Evolutionary conservation across 2,888 invertebrate genomes (phyloP).

Genomic region (Helobdella robusta): DNA sequence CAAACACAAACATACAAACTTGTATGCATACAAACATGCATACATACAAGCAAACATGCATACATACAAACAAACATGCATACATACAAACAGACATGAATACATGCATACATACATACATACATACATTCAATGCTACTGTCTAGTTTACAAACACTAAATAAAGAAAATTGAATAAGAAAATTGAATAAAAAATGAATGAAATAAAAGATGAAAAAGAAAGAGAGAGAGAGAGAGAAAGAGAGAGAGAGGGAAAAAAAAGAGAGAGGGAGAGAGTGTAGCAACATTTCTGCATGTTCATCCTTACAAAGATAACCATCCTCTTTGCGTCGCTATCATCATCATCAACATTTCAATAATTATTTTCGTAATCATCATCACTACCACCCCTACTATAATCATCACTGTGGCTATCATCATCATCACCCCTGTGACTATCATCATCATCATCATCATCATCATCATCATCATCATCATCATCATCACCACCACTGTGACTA

Average conservation of each 20-base stretch:
- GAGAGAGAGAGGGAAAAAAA: background rate
- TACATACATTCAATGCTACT: too few relatives aligned
- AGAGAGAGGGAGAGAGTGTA: background rate
- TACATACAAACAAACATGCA: too few relatives aligned
- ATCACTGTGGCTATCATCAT: constrained; percentile 5
- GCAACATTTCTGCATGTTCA: background rate
- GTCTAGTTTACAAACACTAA: background rate
- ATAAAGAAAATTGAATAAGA: background rate
- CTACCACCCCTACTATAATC: background rate
- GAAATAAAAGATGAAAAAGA: background rate
- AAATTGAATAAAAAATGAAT: background rate
- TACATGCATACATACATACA: too few relatives aligned
- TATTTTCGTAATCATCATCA: background rate
- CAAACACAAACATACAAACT: background rate
- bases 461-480: constrained; percentile 20
- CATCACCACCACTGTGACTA: constrained; percentile 16
- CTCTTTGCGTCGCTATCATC: too few relatives aligned
- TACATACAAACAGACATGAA: too few relatives aligned
- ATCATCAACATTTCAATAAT: too few relatives aligned
- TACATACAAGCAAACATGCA: background rate
- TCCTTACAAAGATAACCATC: background rate
- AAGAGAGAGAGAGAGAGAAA: background rate
- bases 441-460: constrained; percentile 22
- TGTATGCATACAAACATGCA: background rate
- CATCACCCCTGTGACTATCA: background rate